Evolutionary conservation across 1,140 invertebrate species (phyloP).

Genomic region (Tribolium madens): DNA sequence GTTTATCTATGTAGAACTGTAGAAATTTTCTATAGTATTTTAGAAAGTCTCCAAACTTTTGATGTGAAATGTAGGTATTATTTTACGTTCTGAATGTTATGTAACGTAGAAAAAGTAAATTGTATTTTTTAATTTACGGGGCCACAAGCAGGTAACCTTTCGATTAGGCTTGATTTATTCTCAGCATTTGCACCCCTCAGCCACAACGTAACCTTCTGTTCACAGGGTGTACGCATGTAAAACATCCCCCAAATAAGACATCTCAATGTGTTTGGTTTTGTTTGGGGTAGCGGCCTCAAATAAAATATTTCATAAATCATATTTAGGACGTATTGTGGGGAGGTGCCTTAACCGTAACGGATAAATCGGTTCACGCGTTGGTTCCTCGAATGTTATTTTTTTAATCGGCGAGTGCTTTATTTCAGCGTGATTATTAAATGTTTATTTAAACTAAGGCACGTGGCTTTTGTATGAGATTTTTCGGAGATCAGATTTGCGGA

Average conservation of each 20-base stretch:
- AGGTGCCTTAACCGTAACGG: conserved; percentile 41
- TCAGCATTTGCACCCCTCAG: conserved; percentile 16
- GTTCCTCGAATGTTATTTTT: background rate
- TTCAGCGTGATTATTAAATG: conserved; percentile 41
- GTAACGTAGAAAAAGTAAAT: too few relatives aligned
- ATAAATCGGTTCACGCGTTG: conserved; percentile 42
- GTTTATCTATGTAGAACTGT: too few relatives aligned
- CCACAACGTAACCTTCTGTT: conserved; percentile 38
- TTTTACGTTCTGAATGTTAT: too few relatives aligned
- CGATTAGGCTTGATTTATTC: conserved; percentile 41
- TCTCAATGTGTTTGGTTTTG: conserved; percentile 42
- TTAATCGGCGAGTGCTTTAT: conserved; percentile 2
- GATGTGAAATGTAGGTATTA: too few relatives aligned
- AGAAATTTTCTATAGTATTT: too few relatives aligned
- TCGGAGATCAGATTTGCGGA: conserved; percentile 38
- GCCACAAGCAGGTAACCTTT: background rate
- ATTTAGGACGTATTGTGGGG: conserved; percentile 51
- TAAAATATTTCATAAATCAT: conserved; percentile 55
- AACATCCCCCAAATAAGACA: conserved; percentile 45
- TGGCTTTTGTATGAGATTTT: conserved; percentile 34
- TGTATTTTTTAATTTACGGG: too few relatives aligned
- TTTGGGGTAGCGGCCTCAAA: conserved; percentile 42
- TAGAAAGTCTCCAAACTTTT: too few relatives aligned
- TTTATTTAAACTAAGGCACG: conserved; percentile 46
- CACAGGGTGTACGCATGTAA: conserved; percentile 45